Evolutionary conservation across 2,888 invertebrate genomes (phyloP), one percentile per base, ranked within the genome.

Genomic region (Abscondita cerata): DNA sequence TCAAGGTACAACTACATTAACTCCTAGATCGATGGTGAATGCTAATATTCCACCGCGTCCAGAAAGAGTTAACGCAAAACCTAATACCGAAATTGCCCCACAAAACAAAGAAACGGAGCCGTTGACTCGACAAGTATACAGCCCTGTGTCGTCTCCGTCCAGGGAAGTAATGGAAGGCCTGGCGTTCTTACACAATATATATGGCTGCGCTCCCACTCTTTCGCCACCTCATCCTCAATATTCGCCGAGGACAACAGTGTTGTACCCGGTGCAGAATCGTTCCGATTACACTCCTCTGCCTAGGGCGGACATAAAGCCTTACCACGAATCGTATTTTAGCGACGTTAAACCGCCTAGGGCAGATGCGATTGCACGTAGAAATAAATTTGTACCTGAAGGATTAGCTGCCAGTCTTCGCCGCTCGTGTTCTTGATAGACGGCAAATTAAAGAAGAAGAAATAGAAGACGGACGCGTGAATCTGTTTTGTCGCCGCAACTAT

Each of bases 401-500:
- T 79, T 94, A 62, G 93, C 94, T 18, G 93, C 93, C 52, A 92
- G 92, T 56, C 80, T 93, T 66, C 93, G 91, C 91, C 61, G 91
- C 90, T 64, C 86, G 92, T 70, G 90, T 93, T 69, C 83, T 93
- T 55, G 77, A 69, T 57, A 73, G 70, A 19, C 76, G 76, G 16
- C 76, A 75, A 15, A 79, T 80, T 33, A 81, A 80, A 66, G 80
- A 81, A 69, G 80, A 80, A 68, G 63, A 72, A 18, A 80, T 80
- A 68, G 63, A 72, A 18, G 72, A 73, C 44, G 68, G 68, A 3
- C 58, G 61, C 18, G 40, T 58, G 41, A 52, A 53, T 33, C 25
- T 66, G 13, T 69, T 64, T 41, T 72, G 72, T 68, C 47, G 75
- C 59, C 68, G 78, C 68, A 68, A 78, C 68, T 62, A 77, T 76